A percentile compares a stretch with the other conserved stretches of the same genome.
phyloP scores from a whole-genome alignment of 2,797 vertebrate species.

The Urosaurus nigricauda region DNA sequence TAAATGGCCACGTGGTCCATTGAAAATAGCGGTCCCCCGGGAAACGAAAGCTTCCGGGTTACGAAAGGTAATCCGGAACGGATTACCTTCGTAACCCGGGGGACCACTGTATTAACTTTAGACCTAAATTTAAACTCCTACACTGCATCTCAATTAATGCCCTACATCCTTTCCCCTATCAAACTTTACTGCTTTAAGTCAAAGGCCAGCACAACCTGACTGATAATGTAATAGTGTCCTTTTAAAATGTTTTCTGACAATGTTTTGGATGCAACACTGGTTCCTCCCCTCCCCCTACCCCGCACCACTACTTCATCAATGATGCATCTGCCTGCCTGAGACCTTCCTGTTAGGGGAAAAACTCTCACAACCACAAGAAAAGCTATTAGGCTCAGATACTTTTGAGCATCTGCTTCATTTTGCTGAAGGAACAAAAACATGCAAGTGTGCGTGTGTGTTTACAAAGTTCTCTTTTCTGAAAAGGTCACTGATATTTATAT shows the following conservation, averaged over 20 bases:
- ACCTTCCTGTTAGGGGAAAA: not conserved
- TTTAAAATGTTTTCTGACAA: no score
- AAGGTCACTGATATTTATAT: slow-evolving; percentile 58
- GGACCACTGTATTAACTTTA: no score
- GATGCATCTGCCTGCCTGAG: not conserved
- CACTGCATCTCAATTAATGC: not conserved
- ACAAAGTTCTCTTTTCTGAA: slow-evolving; percentile 43
- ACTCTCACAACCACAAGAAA: slow-evolving; percentile 12
- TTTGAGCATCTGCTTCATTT: slow-evolving; percentile 26
- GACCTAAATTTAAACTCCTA: not conserved
- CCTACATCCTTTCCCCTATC: no score
- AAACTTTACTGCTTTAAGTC: not conserved
- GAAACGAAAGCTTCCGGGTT: no score
- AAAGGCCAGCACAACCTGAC: not conserved
- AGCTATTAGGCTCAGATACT: not conserved
- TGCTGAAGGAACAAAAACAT: slow-evolving; percentile 14
- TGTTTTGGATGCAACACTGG: not conserved
- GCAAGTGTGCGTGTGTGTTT: slow-evolving; percentile 23
- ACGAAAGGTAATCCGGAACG: no score
- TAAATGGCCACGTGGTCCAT: no score
- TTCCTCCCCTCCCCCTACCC: not conserved
- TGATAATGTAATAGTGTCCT: not conserved
- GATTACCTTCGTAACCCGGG: no score
- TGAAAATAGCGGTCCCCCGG: no score
- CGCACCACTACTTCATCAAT: not conserved